phyloP scores from a whole-genome alignment of 2,888 invertebrate genomes.

The Apodemia zela region DNA sequence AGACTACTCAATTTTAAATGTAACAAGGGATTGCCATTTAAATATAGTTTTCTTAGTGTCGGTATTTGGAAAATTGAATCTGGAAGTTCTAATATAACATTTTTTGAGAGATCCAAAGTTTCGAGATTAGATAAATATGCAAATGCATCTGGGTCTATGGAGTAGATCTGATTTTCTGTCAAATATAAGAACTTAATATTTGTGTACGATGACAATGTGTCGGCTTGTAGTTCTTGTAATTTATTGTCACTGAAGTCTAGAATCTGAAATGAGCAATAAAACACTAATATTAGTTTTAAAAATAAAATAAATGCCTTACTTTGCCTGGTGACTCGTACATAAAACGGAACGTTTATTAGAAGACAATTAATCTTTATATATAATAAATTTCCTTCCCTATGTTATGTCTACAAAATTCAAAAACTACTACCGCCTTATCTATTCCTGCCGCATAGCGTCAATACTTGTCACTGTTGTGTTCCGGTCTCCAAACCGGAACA shows the following conservation, averaged over 20 bases:
- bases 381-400: too few species aligned
- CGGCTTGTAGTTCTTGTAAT: slow-evolving; percentile 68
- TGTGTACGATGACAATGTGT: slow-evolving; percentile 72
- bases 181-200: slow-evolving; percentile 78
- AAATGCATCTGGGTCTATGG: slow-evolving; percentile 77
- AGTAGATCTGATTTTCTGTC: slow-evolving; percentile 78
- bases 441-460: too few species aligned
- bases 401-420: too few species aligned
- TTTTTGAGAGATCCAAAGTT: slow-evolving; percentile 78
- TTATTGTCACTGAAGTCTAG: slow-evolving; percentile 80
- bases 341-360: too few species aligned
- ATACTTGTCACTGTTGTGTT: too few species aligned
- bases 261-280: slow-evolving; percentile 61
- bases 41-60: slow-evolving; percentile 81
- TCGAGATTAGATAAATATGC: slow-evolving; percentile 67
- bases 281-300: not conserved
- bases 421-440: too few species aligned
- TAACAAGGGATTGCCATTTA: slow-evolving; percentile 73
- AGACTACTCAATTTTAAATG: slow-evolving; percentile 56
- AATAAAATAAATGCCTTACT: too few species aligned
- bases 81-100: slow-evolving; percentile 74
- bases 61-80: slow-evolving; percentile 77
- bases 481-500: too few species aligned
- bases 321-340: too few species aligned
- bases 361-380: too few species aligned